phyloP scores from a whole-genome alignment of 2,113 vertebrate species.

The Saccopteryx bilineata region DNA sequence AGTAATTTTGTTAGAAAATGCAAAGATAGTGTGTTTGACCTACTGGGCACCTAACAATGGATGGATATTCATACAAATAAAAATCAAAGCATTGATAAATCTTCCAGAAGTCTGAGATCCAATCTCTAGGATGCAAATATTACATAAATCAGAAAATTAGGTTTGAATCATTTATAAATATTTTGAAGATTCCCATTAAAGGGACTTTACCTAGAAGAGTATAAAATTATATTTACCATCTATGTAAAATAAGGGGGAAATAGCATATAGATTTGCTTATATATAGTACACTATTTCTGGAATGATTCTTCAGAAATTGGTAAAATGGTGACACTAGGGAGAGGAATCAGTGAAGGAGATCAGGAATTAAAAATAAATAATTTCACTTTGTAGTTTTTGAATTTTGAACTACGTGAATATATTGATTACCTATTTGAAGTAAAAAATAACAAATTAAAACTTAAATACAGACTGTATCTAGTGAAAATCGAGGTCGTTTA shows the following conservation, averaged over 20 bases:
- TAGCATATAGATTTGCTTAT: background rate
- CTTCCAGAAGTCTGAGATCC: background rate
- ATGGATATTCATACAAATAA: background rate
- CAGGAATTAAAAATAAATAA: background rate
- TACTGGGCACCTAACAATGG: background rate
- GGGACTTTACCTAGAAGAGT: background rate
- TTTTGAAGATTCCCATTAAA: constrained; percentile 13
- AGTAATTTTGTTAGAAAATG: background rate
- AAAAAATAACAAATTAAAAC: constrained; percentile 57
- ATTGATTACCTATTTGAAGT: constrained; percentile 53
- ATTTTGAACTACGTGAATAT: background rate
- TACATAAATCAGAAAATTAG: background rate
- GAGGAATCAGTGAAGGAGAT: background rate
- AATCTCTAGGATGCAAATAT: background rate
- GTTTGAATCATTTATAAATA: constrained; percentile 22
- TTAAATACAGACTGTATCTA: constrained; percentile 21
- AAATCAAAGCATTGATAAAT: background rate
- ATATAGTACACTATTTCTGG: background rate
- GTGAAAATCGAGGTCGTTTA: constrained; percentile 56
- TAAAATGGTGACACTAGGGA: background rate
- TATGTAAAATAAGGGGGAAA: background rate
- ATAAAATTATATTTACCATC: background rate
- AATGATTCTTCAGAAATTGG: background rate
- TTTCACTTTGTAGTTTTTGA: background rate
- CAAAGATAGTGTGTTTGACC: background rate